A percentile compares a stretch with the other conserved stretches of the same genome.
phyloP scores from a whole-genome alignment of 1,140 invertebrate genomes.

The Proales similis region DNA sequence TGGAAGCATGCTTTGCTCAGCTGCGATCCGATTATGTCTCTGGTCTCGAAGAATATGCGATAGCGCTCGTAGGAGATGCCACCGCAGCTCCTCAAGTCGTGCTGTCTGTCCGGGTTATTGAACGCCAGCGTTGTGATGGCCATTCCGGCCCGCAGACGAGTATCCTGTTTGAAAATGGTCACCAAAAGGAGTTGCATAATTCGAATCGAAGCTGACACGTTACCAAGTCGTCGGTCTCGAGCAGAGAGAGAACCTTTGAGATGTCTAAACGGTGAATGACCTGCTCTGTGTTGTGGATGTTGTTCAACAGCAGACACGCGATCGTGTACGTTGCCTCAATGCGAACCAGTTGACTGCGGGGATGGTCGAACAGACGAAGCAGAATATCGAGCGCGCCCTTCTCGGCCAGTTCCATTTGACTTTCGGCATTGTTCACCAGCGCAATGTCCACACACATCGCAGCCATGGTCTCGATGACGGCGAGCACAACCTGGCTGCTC shows the following conservation, averaged over 20 bases:
- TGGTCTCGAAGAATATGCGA: constrained; percentile 45
- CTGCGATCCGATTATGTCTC: constrained; percentile 43
- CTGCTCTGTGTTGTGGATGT: constrained; percentile 4
- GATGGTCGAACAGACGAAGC: not conserved
- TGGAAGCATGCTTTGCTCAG: constrained; percentile 50
- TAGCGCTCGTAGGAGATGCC: constrained; percentile 48
- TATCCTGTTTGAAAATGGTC: constrained; percentile 42
- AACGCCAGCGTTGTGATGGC: constrained; percentile 52
- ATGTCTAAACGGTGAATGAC: constrained; percentile 13
- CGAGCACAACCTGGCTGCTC: constrained; percentile 45
- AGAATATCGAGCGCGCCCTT: not conserved
- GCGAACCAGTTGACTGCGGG: constrained; percentile 8
- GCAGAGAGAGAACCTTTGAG: not conserved
- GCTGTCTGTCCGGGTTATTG: constrained; percentile 52
- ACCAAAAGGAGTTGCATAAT: too few species aligned
- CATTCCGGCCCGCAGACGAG: constrained; percentile 47
- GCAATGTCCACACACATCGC: constrained; percentile 50
- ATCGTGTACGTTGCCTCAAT: constrained; percentile 31
- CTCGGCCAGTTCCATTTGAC: constrained; percentile 20
- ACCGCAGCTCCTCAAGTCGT: constrained; percentile 48
- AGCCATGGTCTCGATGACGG: constrained; percentile 50
- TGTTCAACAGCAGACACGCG: constrained; percentile 25
- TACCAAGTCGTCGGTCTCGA: constrained; percentile 34
- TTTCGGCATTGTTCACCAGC: constrained; percentile 24
- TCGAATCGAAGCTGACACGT: too few species aligned